Evolutionary conservation across 2,888 invertebrate genomes (phyloP), one percentile per base, ranked within the genome.

Genomic region (Dynastes grantii): DNA sequence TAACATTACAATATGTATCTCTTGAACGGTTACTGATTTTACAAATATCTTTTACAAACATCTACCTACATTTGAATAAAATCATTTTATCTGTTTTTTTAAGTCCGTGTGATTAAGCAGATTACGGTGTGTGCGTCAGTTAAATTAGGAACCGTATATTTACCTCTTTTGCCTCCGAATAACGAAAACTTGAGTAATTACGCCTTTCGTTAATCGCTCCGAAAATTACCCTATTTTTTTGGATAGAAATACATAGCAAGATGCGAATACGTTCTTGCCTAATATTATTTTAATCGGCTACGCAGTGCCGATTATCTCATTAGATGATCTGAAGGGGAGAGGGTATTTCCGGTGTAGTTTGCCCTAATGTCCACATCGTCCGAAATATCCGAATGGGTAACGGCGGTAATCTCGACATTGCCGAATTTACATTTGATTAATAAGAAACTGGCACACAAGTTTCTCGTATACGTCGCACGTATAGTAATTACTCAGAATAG

Each of bases 351-450:
- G 77, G 80, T 70, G 76, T 78, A 63, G 58, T 58, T 68, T 81
- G 80, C 78, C 75, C 76, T 79, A 77, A 71, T 58, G 78, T 80
- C 81, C 80, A 79, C 80, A 81, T 80, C 81, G 81, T 81, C 79
- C 82, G 70, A 82, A 79, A 53, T 81, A 78, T 71, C 75, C 68
- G 77, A 78, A 75, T 75, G 76, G 64, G 77, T 77, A 77, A 51
- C 77, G 70, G 67, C 65, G 80, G 76, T 82, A 81, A 82, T 80
- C 80, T 82, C 73, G 81, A 76, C 79, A 83, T 83, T 81, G 79
- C 67, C 79, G 81, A 82, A 87, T 87, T 87, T 87, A 85, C 87
- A 87, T 87, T 85, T 86, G 86, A 87, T 86, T 87, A 87, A 87
- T 86, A 84, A 84, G 79, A 80, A 80, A 81, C 82, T 83, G 79